Conservation (phyloP, 2,113 vertebrate genomes). For the Ammodytes dubius region DNA sequence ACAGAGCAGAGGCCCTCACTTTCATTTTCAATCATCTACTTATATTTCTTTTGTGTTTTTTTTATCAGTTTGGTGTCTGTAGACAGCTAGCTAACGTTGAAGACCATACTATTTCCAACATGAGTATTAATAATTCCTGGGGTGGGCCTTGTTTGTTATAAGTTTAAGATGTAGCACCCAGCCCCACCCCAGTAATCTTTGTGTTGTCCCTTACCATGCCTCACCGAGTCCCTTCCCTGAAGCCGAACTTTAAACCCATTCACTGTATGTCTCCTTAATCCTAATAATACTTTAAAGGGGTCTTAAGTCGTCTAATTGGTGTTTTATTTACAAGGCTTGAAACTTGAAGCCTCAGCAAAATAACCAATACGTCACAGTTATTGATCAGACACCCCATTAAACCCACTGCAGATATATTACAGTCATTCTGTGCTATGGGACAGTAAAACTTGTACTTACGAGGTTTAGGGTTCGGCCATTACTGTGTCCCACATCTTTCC, state of each 20-base stretch:
- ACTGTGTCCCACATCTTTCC: not conserved
- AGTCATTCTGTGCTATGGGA: slow-evolving; percentile 25
- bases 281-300: slow-evolving; percentile 48
- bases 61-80: too few relatives aligned
- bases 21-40: too few relatives aligned
- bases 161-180: not conserved
- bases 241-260: slow-evolving; percentile 17
- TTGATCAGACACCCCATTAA: slow-evolving; percentile 56
- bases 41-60: too few relatives aligned
- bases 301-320: slow-evolving; percentile 50
- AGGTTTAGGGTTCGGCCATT: slow-evolving; percentile 11
- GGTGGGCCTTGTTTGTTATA: not conserved
- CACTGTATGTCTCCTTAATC: slow-evolving; percentile 35
- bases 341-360: slow-evolving; percentile 51
- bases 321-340: slow-evolving; percentile 62
- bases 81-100: too few relatives aligned
- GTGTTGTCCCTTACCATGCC: not conserved
- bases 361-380: slow-evolving; percentile 43
- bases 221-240: not conserved
- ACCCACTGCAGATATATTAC: slow-evolving; percentile 43
- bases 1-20: too few relatives aligned
- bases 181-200: not conserved
- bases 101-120: not conserved
- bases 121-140: not conserved
- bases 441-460: slow-evolving; percentile 13